Conservation (phyloP, 2,888 invertebrate species). For the Priocnemis perturbator region DNA sequence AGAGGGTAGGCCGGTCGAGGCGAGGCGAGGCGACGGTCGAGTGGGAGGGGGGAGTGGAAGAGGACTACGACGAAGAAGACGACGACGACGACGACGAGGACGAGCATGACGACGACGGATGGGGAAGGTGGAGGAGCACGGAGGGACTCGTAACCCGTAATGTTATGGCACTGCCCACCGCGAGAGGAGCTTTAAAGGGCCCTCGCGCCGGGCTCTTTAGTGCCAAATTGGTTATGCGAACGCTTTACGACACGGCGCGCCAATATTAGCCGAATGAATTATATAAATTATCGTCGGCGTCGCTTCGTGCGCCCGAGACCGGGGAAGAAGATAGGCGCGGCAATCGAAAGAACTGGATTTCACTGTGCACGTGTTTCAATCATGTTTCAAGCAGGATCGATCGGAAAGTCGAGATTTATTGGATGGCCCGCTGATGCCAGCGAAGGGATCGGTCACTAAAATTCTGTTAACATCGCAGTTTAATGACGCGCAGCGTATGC, state of each 20-base stretch:
- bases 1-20: constrained; percentile 36
- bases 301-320: constrained; percentile 43
- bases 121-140: constrained; percentile 42
- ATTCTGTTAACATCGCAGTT: constrained; percentile 7
- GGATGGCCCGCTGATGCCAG: too few species aligned
- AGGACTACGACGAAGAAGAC: not conserved
- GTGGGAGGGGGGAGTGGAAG: constrained; percentile 12
- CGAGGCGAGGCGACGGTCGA: constrained; percentile 12
- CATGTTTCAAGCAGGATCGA: too few species aligned
- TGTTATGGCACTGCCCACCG: constrained; percentile 67
- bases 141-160: constrained; percentile 65
- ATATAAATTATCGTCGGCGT: constrained; percentile 62
- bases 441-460: constrained; percentile 1
- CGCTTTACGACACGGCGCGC: constrained; percentile 65
- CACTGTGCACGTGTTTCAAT: too few species aligned
- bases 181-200: constrained; percentile 60
- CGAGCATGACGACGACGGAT: constrained; percentile 43
- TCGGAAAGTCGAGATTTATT: too few species aligned
- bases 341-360: too few species aligned
- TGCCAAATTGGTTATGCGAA: constrained; percentile 70
- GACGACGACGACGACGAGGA: constrained; percentile 41
- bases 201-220: constrained; percentile 65
- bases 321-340: not conserved
- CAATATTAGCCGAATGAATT: constrained; percentile 65
- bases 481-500: constrained; percentile 18